Evolutionary conservation across 2,888 invertebrate genomes (phyloP).

Genomic region (Capitulum mitella): DNA sequence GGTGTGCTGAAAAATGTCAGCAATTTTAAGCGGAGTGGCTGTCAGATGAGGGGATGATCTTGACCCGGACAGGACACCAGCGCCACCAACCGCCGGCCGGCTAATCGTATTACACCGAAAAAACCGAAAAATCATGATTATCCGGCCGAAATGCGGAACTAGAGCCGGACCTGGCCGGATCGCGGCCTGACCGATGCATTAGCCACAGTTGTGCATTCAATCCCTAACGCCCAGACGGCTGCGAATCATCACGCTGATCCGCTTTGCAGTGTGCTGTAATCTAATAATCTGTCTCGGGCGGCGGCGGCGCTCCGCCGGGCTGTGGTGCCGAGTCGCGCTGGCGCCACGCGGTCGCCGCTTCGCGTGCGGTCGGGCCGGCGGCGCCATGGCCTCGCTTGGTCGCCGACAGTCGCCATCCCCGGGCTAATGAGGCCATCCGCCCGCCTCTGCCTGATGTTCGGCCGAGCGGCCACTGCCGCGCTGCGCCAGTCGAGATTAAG

Average conservation of each 20-base stretch:
- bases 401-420: too few species aligned
- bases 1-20: not conserved
- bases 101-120: not conserved
- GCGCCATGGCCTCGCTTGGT: too few species aligned
- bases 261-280: not conserved
- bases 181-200: not conserved
- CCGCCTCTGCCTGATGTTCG: too few species aligned
- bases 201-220: not conserved
- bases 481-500: too few species aligned
- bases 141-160: not conserved
- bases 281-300: not conserved
- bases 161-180: not conserved
- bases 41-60: not conserved
- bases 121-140: not conserved
- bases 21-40: not conserved
- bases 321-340: too few species aligned
- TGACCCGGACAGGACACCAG: not conserved
- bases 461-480: too few species aligned
- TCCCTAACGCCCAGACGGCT: not conserved
- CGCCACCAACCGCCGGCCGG: not conserved
- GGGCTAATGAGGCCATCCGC: too few species aligned
- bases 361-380: too few species aligned
- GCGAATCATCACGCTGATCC: not conserved
- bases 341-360: too few species aligned
- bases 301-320: too few species aligned